Evolutionary conservation across 2,888 invertebrate genomes (phyloP).

Genomic region (Pheosia gnoma): DNA sequence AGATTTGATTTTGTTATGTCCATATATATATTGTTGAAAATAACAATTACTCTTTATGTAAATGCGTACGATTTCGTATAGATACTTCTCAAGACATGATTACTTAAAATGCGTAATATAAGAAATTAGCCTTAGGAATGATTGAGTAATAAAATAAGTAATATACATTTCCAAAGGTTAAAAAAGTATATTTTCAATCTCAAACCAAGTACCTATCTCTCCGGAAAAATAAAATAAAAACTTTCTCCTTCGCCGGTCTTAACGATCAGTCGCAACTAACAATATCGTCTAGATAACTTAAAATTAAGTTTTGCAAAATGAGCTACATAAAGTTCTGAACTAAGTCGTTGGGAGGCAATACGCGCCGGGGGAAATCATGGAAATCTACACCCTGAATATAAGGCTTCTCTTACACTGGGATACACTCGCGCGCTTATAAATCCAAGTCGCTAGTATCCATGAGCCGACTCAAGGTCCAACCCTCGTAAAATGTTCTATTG

Average conservation of each 20-base stretch:
- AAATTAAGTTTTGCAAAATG: slow-evolving; percentile 38
- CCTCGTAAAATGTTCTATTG: slow-evolving; percentile 30
- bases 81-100: no score
- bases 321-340: slow-evolving; percentile 31
- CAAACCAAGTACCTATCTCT: neutral
- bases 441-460: slow-evolving; percentile 22
- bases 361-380: slow-evolving; percentile 48
- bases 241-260: slow-evolving; percentile 11
- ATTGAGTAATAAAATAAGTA: no score
- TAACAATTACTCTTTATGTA: no score
- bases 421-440: slow-evolving; percentile 23
- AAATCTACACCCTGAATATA: slow-evolving; percentile 30
- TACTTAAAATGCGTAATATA: no score
- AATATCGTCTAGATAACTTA: slow-evolving; percentile 36
- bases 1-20: neutral
- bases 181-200: neutral
- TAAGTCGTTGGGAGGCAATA: slow-evolving; percentile 35
- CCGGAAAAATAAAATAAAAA: neutral
- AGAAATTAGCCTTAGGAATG: no score
- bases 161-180: no score
- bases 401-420: slow-evolving; percentile 24
- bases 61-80: no score
- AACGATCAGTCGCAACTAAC: slow-evolving; percentile 18
- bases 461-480: slow-evolving; percentile 15
- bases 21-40: neutral